Percentiles rank a stretch among this genome's conserved stretches.
Evolutionary conservation across 2,113 vertebrate species (phyloP).

Genomic region (Hepsetus odoe): DNA sequence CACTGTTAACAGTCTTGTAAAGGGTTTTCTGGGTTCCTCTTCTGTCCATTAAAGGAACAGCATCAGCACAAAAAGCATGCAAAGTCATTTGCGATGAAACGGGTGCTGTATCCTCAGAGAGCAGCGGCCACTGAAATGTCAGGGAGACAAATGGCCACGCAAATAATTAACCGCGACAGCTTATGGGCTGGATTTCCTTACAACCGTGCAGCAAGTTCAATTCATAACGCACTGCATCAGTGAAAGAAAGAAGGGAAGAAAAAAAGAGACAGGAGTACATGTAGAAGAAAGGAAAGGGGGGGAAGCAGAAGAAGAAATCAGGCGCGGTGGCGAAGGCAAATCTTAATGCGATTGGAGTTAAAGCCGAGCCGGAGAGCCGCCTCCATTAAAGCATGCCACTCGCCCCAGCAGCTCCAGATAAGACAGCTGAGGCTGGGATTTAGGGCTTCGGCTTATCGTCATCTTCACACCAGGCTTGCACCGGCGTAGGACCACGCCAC

Average conservation of each 20-base stretch:
- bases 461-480: slow-evolving; percentile 79
- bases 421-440: slow-evolving; percentile 80
- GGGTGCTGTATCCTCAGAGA: slow-evolving; percentile 36
- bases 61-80: slow-evolving; percentile 51
- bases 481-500: slow-evolving; percentile 68
- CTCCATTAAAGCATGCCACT: slow-evolving; percentile 78
- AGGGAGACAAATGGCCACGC: slow-evolving; percentile 51
- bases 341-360: slow-evolving; percentile 79
- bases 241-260: slow-evolving; percentile 44
- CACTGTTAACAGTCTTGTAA: slow-evolving; percentile 51
- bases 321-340: slow-evolving; percentile 71
- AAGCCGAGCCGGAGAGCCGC: slow-evolving; percentile 78
- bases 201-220: slow-evolving; percentile 64
- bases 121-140: slow-evolving; percentile 49
- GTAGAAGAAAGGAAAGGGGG: neutral
- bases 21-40: slow-evolving; percentile 40
- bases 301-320: slow-evolving; percentile 61
- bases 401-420: slow-evolving; percentile 77
- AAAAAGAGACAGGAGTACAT: slow-evolving; percentile 47
- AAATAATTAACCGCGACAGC: slow-evolving; percentile 62
- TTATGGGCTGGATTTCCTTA: slow-evolving; percentile 64
- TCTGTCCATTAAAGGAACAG: slow-evolving; percentile 52
- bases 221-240: slow-evolving; percentile 74
- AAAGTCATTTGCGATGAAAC: slow-evolving; percentile 56
- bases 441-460: slow-evolving; percentile 79